Percentiles rank a stretch among this genome's conserved stretches.
Conservation (phyloP, 2,797 vertebrate genomes). For the Aselliscus stoliczkanus region DNA sequence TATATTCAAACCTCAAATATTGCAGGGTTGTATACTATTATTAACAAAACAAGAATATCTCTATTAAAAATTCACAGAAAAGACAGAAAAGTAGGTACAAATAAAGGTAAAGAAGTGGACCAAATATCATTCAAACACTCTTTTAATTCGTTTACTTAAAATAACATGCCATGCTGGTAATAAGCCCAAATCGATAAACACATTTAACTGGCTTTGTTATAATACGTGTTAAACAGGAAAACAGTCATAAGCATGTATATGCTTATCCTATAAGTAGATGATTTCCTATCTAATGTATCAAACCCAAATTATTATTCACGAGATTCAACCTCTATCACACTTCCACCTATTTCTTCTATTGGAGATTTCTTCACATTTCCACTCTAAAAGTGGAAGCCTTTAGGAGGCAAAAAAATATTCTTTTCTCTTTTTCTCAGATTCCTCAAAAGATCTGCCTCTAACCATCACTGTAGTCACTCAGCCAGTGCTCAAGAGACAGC, state of each 20-base stretch:
- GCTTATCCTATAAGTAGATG: not conserved
- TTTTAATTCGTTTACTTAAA: not conserved
- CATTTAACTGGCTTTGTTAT: not conserved
- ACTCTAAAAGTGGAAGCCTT: not conserved
- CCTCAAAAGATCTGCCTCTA: not conserved
- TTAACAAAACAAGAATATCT: not conserved
- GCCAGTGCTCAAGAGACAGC: not conserved
- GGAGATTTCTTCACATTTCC: not conserved
- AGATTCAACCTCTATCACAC: not conserved
- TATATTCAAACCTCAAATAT: slow-evolving; percentile 8
- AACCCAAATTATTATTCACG: slow-evolving; percentile 25
- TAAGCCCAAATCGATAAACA: not conserved
- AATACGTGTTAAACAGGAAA: not conserved
- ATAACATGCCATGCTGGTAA: not conserved
- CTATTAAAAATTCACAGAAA: slow-evolving; percentile 10
- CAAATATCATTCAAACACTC: not conserved
- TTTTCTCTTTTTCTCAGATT: not conserved
- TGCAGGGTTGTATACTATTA: not conserved
- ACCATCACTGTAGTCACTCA: not conserved
- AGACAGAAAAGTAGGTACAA: not conserved
- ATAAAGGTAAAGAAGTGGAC: not conserved
- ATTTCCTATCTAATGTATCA: not conserved
- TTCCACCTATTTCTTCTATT: not conserved
- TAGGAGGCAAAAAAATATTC: not conserved
- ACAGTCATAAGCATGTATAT: not conserved